These are phyloP conservation scores for Okamejei kenojei DNA, from an alignment of 2,797 vertebrate species.

Conservation along the genomic window DNA sequence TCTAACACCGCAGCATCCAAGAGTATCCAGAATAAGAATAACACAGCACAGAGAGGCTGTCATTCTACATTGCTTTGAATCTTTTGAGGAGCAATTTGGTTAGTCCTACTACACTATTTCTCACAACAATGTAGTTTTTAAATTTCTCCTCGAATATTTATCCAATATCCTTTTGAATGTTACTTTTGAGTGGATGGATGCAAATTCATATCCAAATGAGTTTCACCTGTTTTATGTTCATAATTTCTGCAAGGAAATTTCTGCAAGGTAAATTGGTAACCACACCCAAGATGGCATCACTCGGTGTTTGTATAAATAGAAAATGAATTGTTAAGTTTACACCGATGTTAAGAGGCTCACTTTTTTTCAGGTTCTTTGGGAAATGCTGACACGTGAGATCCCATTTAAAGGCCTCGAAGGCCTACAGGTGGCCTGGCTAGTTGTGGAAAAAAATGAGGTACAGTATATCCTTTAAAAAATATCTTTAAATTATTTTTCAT, in stretches of 20 bases:
- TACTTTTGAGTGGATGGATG: background rate
- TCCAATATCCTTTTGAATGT: background rate
- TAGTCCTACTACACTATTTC: background rate
- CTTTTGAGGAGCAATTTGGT: background rate
- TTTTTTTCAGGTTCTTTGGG: slow-evolving; percentile 92
- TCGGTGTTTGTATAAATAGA: background rate
- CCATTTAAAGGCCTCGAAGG: slow-evolving; percentile 98
- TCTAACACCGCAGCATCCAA: too few relatives aligned
- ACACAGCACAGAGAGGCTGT: background rate
- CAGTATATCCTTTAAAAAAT: background rate
- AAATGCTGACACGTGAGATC: slow-evolving; percentile 96
- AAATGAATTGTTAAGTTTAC: background rate
- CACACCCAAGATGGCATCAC: background rate
- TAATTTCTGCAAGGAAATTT: background rate
- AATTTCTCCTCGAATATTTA: background rate
- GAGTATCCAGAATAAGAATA: too few relatives aligned
- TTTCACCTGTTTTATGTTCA: background rate
- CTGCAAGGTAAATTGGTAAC: background rate
- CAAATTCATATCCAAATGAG: background rate
- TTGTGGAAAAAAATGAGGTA: slow-evolving; percentile 99
- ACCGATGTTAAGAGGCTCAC: slow-evolving; percentile 46
- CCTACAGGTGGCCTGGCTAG: slow-evolving; percentile 98
- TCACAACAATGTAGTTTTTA: background rate
- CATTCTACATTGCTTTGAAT: background rate
- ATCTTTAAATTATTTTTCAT: too few relatives aligned